phyloP scores from a whole-genome alignment of 2,888 invertebrate genomes.

The Callimorpha dominula region DNA sequence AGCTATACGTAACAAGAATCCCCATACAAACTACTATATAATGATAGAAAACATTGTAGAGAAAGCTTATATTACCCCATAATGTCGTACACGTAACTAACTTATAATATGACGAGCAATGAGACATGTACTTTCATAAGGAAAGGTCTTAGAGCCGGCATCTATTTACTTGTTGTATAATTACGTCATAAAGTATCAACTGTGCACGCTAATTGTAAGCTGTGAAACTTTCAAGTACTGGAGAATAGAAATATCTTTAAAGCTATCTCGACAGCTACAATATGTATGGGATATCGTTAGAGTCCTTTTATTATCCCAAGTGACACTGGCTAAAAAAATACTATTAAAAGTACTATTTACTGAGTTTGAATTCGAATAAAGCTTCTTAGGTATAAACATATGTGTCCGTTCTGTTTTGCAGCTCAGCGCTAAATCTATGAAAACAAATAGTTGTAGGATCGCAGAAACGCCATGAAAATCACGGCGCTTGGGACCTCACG shows the following conservation, averaged over 20 bases:
- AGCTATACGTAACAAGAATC: neutral
- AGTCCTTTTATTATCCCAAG: neutral
- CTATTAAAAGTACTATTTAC: too few relatives aligned
- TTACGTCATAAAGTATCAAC: neutral
- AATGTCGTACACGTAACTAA: too few relatives aligned
- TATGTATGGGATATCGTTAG: neutral
- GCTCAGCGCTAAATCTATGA: too few relatives aligned
- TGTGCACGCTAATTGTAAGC: neutral
- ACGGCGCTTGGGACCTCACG: too few relatives aligned
- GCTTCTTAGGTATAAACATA: too few relatives aligned
- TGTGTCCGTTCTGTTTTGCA: too few relatives aligned
- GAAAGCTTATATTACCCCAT: too few relatives aligned
- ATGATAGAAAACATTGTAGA: too few relatives aligned
- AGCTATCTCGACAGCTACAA: neutral
- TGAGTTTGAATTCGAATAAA: too few relatives aligned
- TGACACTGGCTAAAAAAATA: neutral
- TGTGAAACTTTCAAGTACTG: neutral
- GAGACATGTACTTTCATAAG: neutral
- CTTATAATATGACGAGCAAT: too few relatives aligned
- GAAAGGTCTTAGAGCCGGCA: neutral
- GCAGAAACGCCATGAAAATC: too few relatives aligned
- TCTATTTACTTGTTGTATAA: neutral
- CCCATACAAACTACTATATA: neutral
- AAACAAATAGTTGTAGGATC: too few relatives aligned
- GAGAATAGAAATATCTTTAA: neutral